Evolutionary conservation across 2,888 invertebrate genomes (phyloP), one percentile per base, ranked within the genome.

Genomic region (Deilephila elpenor): DNA sequence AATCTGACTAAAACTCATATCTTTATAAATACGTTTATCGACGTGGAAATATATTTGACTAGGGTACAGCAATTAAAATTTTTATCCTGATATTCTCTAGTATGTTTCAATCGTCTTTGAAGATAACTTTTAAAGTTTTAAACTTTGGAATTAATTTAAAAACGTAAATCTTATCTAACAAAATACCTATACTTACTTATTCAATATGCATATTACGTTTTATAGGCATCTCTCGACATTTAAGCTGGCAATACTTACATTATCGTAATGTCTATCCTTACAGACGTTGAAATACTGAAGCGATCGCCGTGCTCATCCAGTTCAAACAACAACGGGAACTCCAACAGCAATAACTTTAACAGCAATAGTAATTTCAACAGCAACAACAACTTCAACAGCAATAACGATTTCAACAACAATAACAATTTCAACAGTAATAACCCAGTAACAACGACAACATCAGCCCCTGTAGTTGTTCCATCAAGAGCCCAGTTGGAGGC

Each of bases 361-460:
- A 32, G 32, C 32, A n/a, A 59, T 70, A 64, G 37, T 67, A 17
- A 62, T 8, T 14, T 71, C 53, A 7, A 71, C 29, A 34, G 56
- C 51, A 51, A 61, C 44, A 59, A 34, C 34, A 72, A 70, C 70
- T 53, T 53, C 19, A 53, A 53, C 19, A 53, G 5, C 53, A 53
- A 53, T 70, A 64, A 51, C 70, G 11, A 62, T 11, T 14, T 71
- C 53, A 7, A 71, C 29, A 34, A 60, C 51, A 51, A 51, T 61
- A 59, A 59, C 34, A 72, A 70, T 67, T 53, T 53, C 19, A 53
- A 53, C 19, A 56, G 6, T 14, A 56, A 56, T n/a, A 37, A 71
- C 53, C 56, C n/a, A 74, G 7, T 37, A n/a, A 59, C 72, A 64
- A 51, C 70, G 11, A 62, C 14, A 8, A 71, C 53, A 7, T 61